Conservation (phyloP, 2,888 invertebrate genomes). For the Lasioglossum lativentre region DNA sequence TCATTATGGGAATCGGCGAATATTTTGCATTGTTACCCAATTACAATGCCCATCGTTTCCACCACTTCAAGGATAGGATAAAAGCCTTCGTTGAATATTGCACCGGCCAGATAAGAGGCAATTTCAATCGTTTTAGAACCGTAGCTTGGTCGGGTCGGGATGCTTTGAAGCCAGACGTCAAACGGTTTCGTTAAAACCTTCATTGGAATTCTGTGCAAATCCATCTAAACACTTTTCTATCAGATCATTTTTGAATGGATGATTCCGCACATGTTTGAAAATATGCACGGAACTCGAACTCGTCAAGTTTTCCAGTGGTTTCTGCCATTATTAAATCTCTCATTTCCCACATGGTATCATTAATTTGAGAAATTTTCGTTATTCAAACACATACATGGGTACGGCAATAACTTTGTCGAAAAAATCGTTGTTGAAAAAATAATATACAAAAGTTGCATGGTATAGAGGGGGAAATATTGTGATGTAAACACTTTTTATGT, state of each 20-base stretch:
- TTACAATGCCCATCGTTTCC: slow-evolving; percentile 11
- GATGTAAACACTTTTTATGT: too few species aligned
- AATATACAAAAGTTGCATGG: too few species aligned
- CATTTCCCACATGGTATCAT: not conserved
- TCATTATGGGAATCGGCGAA: slow-evolving; percentile 3
- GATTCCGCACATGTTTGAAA: not conserved
- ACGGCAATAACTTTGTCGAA: too few species aligned
- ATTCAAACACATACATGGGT: too few species aligned
- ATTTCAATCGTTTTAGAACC: slow-evolving; percentile 18
- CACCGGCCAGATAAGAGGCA: not conserved
- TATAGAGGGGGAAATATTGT: too few species aligned
- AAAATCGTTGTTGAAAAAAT: too few species aligned
- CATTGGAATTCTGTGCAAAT: not conserved
- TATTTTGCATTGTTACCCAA: slow-evolving; percentile 14
- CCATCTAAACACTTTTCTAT: not conserved
- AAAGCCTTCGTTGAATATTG: slow-evolving; percentile 7
- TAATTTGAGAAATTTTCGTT: too few species aligned
- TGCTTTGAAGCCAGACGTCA: not conserved
- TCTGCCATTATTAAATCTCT: not conserved
- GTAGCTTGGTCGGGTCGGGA: not conserved
- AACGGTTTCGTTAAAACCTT: not conserved
- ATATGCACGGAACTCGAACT: not conserved
- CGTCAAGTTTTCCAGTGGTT: not conserved
- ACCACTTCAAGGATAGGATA: slow-evolving; percentile 1
- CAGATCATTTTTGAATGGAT: not conserved